These are phyloP conservation scores for Drosophila algonquin DNA, from an alignment of 2,888 invertebrate genomes.

Conservation along the genomic window DNA sequence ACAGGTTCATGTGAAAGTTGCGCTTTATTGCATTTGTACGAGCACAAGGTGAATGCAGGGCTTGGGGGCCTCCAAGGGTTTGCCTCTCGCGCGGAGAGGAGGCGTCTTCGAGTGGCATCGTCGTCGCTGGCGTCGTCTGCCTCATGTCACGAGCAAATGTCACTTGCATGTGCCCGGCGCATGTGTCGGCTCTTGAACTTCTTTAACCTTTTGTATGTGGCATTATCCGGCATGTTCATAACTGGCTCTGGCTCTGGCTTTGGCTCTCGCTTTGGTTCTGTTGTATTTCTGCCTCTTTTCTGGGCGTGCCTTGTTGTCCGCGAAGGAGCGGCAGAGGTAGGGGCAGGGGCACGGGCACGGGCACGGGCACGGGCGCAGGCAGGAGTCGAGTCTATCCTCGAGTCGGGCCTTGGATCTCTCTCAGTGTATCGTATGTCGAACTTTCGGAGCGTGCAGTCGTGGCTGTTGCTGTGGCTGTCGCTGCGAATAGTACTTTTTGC, in stretches of 20 bases:
- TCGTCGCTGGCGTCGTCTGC: constrained; percentile 57
- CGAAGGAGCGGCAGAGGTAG: constrained; percentile 8
- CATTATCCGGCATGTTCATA: constrained; percentile 61
- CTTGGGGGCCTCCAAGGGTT: constrained; percentile 13
- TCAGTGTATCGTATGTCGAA: constrained; percentile 70
- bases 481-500: constrained; percentile 46
- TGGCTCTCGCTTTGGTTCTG: neutral
- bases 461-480: constrained; percentile 8
- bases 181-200: constrained; percentile 71
- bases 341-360: neutral
- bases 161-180: constrained; percentile 71
- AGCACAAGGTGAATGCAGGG: neutral
- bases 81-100: constrained; percentile 34
- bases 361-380: neutral
- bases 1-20: constrained; percentile 78
- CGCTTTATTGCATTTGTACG: constrained; percentile 62
- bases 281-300: constrained; percentile 3
- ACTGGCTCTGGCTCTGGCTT: constrained; percentile 53
- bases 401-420: neutral
- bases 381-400: constrained; percentile 45
- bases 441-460: constrained; percentile 74
- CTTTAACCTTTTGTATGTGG: constrained; percentile 71
- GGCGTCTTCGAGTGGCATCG: constrained; percentile 64
- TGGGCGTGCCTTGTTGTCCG: constrained; percentile 32
- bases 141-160: constrained; percentile 76